phyloP scores from a whole-genome alignment of 2,888 invertebrate genomes.

The Mythimna lalbum region DNA sequence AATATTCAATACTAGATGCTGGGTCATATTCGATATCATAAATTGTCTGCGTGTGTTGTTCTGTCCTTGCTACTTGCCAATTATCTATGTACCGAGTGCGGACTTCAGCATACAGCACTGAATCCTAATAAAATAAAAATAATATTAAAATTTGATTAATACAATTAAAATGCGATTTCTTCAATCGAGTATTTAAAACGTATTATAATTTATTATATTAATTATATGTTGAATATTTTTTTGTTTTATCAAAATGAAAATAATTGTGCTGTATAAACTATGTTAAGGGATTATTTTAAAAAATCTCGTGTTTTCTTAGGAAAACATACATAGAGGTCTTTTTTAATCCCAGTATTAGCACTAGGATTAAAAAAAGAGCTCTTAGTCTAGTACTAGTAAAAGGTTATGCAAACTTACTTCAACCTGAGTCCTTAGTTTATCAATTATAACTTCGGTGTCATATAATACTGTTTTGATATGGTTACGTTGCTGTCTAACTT shows the following conservation, averaged over 20 bases:
- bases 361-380: too few relatives aligned
- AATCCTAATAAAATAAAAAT: conserved; percentile 51
- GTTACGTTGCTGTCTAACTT: conserved; percentile 78
- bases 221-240: too few relatives aligned
- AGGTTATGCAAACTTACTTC: conserved; percentile 71
- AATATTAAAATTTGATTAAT: neutral
- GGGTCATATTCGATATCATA: conserved; percentile 68
- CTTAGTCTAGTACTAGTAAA: neutral
- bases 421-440: conserved; percentile 70
- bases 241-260: too few relatives aligned
- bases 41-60: conserved; percentile 76
- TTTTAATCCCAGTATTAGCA: too few relatives aligned
- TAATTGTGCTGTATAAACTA: too few relatives aligned
- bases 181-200: neutral
- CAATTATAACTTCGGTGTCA: conserved; percentile 75
- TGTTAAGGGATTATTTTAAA: too few relatives aligned
- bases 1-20: conserved; percentile 68
- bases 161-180: neutral
- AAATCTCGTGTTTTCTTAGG: too few relatives aligned
- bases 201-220: too few relatives aligned
- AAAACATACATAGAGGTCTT: too few relatives aligned
- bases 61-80: conserved; percentile 81
- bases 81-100: conserved; percentile 74
- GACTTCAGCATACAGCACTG: conserved; percentile 41
- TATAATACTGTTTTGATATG: conserved; percentile 78